Base-by-base conservation (phyloP, 2,888 invertebrate genomes). In the Steinernema hermaphroditum region DNA sequence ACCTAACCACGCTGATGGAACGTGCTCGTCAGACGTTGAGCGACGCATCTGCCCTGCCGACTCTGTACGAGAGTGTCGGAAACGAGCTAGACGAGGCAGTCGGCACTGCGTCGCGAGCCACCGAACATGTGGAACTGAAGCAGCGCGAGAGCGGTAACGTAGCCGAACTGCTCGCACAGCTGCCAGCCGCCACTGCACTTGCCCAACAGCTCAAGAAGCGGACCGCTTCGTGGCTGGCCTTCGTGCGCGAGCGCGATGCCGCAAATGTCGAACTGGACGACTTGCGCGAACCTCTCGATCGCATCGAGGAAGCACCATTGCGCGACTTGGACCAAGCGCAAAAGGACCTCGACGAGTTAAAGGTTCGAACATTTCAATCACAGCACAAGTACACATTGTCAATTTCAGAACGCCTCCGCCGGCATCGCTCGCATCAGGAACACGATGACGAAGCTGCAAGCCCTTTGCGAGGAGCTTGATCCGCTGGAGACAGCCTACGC, bases 401-500 rank as follows among this genome's bases (percentile, higher is more conserved):
- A 9, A n/a, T 14, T 41, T 37, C 24, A 37, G 34, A 68, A 8
- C 6, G 41, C 34, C n/a, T 32, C 68, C 12, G 68, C 41, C 22
- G 68, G 41, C 19, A 29, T 73, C 22, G 74, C 73, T 14, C 12
- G 32, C 27, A 49, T 49, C 49, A 49, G 19, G 49, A 19, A 49
- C 6, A 49, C 49, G 19, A 49, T 19, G 19, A 19, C 49, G 6
- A 49, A 49, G 19, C 49, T 49, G 49, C 49, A 62, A 62, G 22
- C 62, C 6, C 29, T 62, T 9, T 27, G 62, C 27, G 32, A 49
- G 49, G 44, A 74, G 43, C 68, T 74, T 2, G 74, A 74, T 29
- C 74, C 73, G 22, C 77, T 81, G 34, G 82, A 81, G 57, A 75
- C 75, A 27, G 78, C 74, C n/a, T 74, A 76, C 54, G 78, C 81